Percentiles rank a stretch among this genome's conserved stretches.
phyloP scores from a whole-genome alignment of 2,888 invertebrate genomes.

The Drosophila nr. perissopoda region DNA sequence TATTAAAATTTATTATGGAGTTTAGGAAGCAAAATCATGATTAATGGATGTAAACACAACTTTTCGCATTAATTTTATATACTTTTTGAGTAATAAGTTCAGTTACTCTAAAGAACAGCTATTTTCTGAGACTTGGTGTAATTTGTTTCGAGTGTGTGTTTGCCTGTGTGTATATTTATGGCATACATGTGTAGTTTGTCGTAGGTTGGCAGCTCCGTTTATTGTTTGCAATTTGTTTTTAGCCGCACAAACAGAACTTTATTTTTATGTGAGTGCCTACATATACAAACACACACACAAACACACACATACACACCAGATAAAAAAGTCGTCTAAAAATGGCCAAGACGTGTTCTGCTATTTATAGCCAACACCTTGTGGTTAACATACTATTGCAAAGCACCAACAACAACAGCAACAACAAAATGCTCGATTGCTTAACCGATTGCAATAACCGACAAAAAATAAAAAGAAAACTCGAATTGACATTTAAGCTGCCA shows the following conservation, averaged over 20 bases:
- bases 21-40: not conserved
- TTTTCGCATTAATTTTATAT: not conserved
- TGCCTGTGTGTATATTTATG: constrained; percentile 30
- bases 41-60: not conserved
- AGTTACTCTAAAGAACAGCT: not conserved
- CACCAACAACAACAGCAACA: constrained; percentile 18
- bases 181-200: constrained; percentile 39
- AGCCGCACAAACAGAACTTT: constrained; percentile 72
- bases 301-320: not conserved
- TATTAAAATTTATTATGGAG: not conserved
- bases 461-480: constrained; percentile 47
- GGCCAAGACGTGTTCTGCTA: constrained; percentile 66
- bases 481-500: constrained; percentile 77
- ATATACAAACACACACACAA: not conserved
- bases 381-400: constrained; percentile 43
- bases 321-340: constrained; percentile 58
- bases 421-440: constrained; percentile 21
- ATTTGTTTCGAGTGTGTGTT: not conserved
- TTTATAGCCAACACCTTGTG: constrained; percentile 60
- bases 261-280: constrained; percentile 54
- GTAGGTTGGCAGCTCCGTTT: constrained; percentile 55
- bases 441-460: constrained; percentile 49
- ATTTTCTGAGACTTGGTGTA: not conserved
- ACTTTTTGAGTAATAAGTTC: not conserved
- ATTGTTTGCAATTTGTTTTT: constrained; percentile 79